These are phyloP conservation scores for Plotosus lineatus DNA, from an alignment of 2,113 vertebrate genomes.

Conservation along the genomic window DNA sequence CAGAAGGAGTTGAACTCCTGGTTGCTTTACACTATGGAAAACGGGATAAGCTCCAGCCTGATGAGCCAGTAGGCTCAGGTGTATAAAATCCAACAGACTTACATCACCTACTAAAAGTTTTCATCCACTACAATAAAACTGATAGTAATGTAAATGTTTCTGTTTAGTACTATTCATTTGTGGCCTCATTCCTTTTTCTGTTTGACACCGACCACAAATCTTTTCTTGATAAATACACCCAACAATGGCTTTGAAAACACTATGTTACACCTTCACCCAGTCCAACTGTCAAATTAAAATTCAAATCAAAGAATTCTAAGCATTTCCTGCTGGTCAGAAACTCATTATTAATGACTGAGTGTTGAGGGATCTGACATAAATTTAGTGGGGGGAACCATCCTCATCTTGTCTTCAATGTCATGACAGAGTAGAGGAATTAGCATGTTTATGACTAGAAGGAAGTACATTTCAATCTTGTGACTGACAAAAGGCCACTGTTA, in stretches of 20 bases:
- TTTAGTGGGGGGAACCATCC: too few species aligned
- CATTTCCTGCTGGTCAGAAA: neutral
- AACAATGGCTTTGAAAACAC: neutral
- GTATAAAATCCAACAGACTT: too few species aligned
- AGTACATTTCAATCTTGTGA: neutral
- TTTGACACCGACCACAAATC: neutral
- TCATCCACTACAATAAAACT: neutral
- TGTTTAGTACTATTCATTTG: neutral
- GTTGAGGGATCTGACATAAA: neutral
- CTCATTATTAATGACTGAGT: neutral
- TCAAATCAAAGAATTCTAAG: conserved; percentile 13
- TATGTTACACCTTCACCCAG: neutral
- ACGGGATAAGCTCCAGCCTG: too few species aligned
- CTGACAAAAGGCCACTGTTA: neutral
- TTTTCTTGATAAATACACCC: conserved; percentile 5
- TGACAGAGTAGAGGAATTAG: too few species aligned
- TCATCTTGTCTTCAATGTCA: too few species aligned
- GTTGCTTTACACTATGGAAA: too few species aligned
- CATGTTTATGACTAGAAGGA: neutral
- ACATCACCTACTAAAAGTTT: too few species aligned
- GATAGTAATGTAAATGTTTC: neutral
- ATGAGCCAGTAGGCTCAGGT: too few species aligned
- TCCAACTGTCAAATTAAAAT: conserved; percentile 22
- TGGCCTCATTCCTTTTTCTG: neutral
- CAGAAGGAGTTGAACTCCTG: neutral